Percentiles rank a stretch among this genome's conserved stretches.
Conservation (phyloP, 2,113 vertebrate species). For the Tragelaphus strepsiceros region DNA sequence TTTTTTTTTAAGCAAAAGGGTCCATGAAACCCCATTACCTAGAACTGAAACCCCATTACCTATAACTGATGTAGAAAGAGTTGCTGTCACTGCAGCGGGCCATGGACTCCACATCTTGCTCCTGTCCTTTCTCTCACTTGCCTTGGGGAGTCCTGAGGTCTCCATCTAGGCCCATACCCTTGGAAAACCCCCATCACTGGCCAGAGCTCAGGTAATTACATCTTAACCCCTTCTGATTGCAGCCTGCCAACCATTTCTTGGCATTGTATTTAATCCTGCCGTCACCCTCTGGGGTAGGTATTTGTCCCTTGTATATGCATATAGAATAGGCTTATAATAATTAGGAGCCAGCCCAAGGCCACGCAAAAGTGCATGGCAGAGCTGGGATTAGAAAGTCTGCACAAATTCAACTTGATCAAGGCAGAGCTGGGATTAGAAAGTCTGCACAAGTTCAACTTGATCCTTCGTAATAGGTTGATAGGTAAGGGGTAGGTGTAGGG, state of each 20-base stretch:
- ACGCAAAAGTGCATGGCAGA: background rate
- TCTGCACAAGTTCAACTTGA: constrained; percentile 30
- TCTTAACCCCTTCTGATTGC: background rate
- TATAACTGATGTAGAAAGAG: background rate
- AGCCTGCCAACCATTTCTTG: background rate
- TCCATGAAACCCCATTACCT: background rate
- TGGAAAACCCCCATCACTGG: background rate
- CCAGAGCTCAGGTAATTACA: background rate
- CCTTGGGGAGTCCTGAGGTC: background rate
- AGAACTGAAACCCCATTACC: background rate
- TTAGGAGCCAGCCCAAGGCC: background rate
- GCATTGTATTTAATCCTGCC: constrained; percentile 2
- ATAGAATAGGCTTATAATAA: constrained; percentile 30
- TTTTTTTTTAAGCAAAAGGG: background rate
- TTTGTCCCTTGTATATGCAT: background rate
- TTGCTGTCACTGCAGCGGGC: no score
- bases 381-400: constrained; percentile 38
- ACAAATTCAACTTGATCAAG: constrained; percentile 32
- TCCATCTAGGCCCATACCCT: background rate
- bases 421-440: constrained; percentile 39
- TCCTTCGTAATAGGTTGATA: background rate
- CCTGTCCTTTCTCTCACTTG: background rate
- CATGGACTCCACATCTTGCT: background rate
- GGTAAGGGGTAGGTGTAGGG: background rate
- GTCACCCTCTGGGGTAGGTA: background rate